Percentiles rank a stretch among this genome's conserved stretches.
Evolutionary conservation across 1,140 invertebrate species (phyloP).

Genomic region (Calliphora vicina): DNA sequence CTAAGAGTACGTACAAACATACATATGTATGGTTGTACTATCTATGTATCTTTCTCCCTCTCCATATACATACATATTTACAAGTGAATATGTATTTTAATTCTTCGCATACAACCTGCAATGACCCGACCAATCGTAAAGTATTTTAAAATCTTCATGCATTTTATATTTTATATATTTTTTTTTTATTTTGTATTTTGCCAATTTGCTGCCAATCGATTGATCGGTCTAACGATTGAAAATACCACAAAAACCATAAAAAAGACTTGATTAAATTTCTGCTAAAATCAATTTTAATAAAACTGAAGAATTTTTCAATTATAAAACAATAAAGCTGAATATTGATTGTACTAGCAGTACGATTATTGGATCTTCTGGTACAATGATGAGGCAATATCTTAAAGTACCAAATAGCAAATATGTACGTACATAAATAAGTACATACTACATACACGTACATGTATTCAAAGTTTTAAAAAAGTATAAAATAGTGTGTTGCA

Average conservation of each 20-base stretch:
- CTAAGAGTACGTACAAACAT: background rate
- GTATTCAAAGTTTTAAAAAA: too few relatives aligned
- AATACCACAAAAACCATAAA: background rate
- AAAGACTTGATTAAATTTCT: background rate
- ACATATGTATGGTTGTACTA: too few relatives aligned
- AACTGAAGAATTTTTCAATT: constrained; percentile 19
- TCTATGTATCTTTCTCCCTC: background rate
- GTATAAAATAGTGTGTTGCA: too few relatives aligned
- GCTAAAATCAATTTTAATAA: constrained; percentile 20
- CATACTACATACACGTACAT: too few relatives aligned
- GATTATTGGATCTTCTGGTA: background rate
- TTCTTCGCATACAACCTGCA: background rate
- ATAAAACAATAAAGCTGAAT: background rate
- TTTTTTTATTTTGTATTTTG: background rate
- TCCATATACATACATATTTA: background rate
- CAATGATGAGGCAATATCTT: too few relatives aligned
- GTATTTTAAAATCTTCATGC: background rate
- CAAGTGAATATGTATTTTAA: background rate
- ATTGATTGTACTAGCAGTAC: background rate
- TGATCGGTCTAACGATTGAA: background rate
- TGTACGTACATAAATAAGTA: too few relatives aligned
- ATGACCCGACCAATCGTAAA: constrained; percentile 26
- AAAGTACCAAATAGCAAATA: too few relatives aligned
- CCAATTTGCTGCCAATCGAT: background rate
- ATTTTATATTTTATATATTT: too few relatives aligned